Conservation (phyloP, 2,888 invertebrate species). For the Thereva unica region DNA sequence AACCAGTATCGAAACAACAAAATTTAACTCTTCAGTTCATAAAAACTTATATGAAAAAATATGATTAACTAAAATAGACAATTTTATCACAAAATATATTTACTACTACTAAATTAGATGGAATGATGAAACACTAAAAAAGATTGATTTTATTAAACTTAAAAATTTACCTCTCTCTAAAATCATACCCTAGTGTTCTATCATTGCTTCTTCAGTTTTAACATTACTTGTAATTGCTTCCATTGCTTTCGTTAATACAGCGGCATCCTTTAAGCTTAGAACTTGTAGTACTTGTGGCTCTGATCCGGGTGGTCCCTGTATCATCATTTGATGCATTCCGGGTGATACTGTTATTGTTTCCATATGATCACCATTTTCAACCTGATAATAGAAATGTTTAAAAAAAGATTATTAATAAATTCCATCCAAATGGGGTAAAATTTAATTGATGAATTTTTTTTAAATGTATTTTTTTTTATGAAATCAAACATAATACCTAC, state of each 20-base stretch:
- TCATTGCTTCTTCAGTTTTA: constrained; percentile 70
- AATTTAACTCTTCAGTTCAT: too few relatives aligned
- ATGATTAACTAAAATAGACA: too few relatives aligned
- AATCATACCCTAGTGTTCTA: constrained; percentile 53
- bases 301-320: constrained; percentile 69
- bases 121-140: too few relatives aligned
- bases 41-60: too few relatives aligned
- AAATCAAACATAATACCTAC: too few relatives aligned
- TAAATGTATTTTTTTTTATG: too few relatives aligned
- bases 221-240: constrained; percentile 68
- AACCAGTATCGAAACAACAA: too few relatives aligned
- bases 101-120: too few relatives aligned
- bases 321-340: constrained; percentile 82
- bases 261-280: constrained; percentile 82
- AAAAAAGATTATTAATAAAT: constrained; percentile 8
- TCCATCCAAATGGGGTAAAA: background rate
- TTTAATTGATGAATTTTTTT: too few relatives aligned
- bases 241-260: constrained; percentile 80
- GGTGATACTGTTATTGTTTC: constrained; percentile 78
- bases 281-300: constrained; percentile 81
- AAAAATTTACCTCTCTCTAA: constrained; percentile 11
- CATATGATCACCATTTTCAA: constrained; percentile 76
- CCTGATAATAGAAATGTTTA: constrained; percentile 57
- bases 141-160: background rate
- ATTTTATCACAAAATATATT: too few relatives aligned